Conservation (phyloP, 2,113 vertebrate genomes). For the Oceanites oceanicus region DNA sequence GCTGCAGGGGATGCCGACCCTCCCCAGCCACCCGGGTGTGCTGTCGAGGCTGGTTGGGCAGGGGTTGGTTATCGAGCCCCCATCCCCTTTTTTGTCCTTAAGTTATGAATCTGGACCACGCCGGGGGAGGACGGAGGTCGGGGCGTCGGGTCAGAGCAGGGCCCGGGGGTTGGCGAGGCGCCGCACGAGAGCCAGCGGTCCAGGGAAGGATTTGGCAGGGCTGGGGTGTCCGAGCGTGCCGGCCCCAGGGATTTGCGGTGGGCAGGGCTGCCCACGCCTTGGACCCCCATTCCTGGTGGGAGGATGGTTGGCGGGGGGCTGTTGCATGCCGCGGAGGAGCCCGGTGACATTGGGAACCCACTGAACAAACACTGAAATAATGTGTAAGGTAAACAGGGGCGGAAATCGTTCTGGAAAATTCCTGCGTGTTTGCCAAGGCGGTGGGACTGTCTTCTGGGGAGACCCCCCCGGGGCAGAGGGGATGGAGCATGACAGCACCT, state of each 20-base stretch:
- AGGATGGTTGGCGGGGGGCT: background rate
- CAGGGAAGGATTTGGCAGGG: background rate
- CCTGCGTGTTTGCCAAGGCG: conserved; percentile 1
- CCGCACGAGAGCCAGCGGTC: background rate
- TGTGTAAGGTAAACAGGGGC: conserved; percentile 56
- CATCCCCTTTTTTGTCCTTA: background rate
- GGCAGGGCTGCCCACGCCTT: background rate
- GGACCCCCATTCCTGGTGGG: fast-evolving
- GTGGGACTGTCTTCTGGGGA: conserved; percentile 13
- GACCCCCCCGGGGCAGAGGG: background rate
- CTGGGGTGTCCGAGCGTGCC: fast-evolving
- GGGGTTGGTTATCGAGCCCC: background rate
- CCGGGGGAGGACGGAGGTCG: background rate
- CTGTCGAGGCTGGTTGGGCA: fast-evolving
- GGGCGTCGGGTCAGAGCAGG: background rate
- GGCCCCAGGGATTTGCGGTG: background rate
- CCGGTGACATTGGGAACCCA: background rate
- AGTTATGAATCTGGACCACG: background rate
- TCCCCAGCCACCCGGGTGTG: background rate
- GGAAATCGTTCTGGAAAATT: conserved; percentile 63
- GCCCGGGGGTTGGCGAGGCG: background rate
- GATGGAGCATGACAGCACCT: background rate
- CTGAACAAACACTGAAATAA: conserved; percentile 47
- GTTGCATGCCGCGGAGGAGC: background rate
- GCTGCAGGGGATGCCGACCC: background rate